Evolutionary conservation across 2,113 vertebrate species (phyloP).

Genomic region (Pedetes capensis): DNA sequence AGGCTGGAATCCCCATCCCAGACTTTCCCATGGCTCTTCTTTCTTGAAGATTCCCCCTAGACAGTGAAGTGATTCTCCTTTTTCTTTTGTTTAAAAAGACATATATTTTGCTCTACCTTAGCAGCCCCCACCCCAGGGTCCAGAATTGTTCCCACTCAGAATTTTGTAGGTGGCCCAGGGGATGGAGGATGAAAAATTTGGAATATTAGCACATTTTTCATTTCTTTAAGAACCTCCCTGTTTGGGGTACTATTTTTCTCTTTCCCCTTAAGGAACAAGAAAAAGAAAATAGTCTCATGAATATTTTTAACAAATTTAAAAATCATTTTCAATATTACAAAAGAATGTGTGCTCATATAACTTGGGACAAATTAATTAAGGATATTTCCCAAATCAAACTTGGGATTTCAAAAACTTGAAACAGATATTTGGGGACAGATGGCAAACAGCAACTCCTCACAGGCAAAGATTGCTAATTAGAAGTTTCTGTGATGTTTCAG

Average conservation of each 20-base stretch:
- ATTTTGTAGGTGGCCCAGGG: background rate
- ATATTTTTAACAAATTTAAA: background rate
- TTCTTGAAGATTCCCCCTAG: background rate
- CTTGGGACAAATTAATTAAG: background rate
- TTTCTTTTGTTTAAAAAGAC: background rate
- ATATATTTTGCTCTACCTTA: background rate
- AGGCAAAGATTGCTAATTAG: background rate
- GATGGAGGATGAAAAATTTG: background rate
- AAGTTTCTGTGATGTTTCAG: background rate
- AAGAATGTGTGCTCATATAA: background rate
- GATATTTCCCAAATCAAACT: background rate
- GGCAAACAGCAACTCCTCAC: background rate
- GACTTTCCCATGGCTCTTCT: background rate
- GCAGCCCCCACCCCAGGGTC: background rate
- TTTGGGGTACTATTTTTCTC: background rate
- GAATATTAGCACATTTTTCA: background rate
- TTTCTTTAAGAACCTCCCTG: background rate
- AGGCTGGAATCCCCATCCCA: background rate
- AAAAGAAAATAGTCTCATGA: background rate
- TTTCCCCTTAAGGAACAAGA: background rate
- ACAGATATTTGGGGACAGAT: background rate
- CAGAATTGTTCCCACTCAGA: background rate
- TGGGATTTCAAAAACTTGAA: slow-evolving; percentile 8
- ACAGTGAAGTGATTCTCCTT: background rate
- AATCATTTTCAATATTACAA: background rate